These are phyloP conservation scores for Xiphophorus hellerii DNA, from an alignment of 2,113 vertebrate species.

Conservation along the genomic window DNA sequence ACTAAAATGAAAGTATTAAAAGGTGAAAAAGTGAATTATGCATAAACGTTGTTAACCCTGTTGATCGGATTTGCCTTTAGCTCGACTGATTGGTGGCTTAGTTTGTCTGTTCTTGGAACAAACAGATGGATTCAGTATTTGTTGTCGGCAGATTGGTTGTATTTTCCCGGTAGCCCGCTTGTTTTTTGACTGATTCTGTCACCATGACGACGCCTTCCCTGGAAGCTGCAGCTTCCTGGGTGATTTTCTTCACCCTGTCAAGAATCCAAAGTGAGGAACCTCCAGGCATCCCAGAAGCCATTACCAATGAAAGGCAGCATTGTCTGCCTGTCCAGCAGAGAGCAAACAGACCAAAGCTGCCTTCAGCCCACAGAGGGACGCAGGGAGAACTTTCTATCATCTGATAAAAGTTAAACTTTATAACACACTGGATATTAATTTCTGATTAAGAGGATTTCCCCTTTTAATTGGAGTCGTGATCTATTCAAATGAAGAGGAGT, in stretches of 20 bases:
- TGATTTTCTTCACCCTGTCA: background rate
- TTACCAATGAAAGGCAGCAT: background rate
- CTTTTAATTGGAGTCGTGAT: too few relatives aligned
- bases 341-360: background rate
- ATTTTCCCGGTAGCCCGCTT: background rate
- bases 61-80: background rate
- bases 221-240: background rate
- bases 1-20: too few relatives aligned
- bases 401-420: background rate
- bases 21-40: too few relatives aligned
- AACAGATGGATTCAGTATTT: background rate
- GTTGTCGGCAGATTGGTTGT: background rate
- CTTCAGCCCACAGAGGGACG: too few relatives aligned
- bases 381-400: too few relatives aligned
- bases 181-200: background rate
- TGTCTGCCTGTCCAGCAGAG: background rate
- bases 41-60: background rate
- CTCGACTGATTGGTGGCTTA: background rate
- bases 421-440: too few relatives aligned
- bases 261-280: background rate
- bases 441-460: too few relatives aligned
- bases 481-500: too few relatives aligned
- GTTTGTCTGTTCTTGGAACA: too few relatives aligned
- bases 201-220: background rate
- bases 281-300: background rate